Evolutionary conservation across 2,888 invertebrate species (phyloP), one percentile per base, ranked within the genome.

Genomic region (Athetis lepigone): DNA sequence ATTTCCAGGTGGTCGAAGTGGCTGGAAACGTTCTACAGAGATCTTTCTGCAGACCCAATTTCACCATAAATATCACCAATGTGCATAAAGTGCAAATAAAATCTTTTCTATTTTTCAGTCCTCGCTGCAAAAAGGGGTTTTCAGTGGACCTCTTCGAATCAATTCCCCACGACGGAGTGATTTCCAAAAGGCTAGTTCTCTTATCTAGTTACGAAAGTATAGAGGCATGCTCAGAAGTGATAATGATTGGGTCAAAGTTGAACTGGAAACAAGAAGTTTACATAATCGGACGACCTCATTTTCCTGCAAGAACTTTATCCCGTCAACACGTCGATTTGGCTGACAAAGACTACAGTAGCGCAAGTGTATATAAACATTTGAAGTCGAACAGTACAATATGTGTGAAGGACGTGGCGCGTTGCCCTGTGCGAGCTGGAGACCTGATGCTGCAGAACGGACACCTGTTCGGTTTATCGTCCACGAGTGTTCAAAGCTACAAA

Each of bases 71-170:
- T 19, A 9, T 7, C 6, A 13, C 7, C 6, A 16, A 9, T 57
- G 19, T 11, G 9, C 13, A 8, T 42, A 18, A 27, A 40, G 9
- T 25, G 1, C 4, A 29, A 27, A 25, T 18, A 25, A n/a, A 21
- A n/a, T n/a, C n/a, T n/a, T n/a, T n/a, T n/a, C n/a, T 70, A 40
- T 47, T 39, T 92, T 91, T 65, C 85, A 94, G 94, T 19, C 90
- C 88, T 18, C 82, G 83, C 42, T 94, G 94, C 83, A 92, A 89
- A 77, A 93, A 92, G 83, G 90, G 91, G 8, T 92, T 93, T 66
- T 45, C 89, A 0, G 83, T 92, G 11, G 87, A 91, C 46, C 66
- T 80, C 2, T 80, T 87, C 9, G 88, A 91, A 51, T 71, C 82
- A 1, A 78, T 93, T 39, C 75, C 80, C 8, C 90, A 91, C 56